Evolutionary conservation across 1,140 invertebrate species (phyloP).

Genomic region (Neoseiulus cucumeris): DNA sequence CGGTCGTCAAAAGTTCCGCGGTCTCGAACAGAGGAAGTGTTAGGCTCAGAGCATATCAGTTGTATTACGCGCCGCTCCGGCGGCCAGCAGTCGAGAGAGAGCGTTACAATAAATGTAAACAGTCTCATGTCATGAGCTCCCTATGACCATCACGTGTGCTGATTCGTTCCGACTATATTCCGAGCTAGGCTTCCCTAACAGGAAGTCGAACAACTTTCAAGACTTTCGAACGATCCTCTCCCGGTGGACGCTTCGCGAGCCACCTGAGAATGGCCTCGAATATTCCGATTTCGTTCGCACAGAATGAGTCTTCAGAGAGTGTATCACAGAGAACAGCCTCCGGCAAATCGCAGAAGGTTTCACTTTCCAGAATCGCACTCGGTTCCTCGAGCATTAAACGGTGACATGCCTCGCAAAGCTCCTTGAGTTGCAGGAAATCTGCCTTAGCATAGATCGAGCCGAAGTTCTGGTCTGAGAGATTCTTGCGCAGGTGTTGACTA

Average conservation of each 20-base stretch:
- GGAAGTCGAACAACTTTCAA: slow-evolving; percentile 47
- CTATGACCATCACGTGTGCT: no score
- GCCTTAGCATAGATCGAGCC: slow-evolving; percentile 82
- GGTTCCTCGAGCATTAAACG: slow-evolving; percentile 70
- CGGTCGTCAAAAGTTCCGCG: slow-evolving; percentile 62
- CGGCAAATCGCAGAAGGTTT: slow-evolving; percentile 62
- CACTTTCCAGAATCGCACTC: slow-evolving; percentile 52
- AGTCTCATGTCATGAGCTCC: no score
- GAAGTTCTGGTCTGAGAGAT: slow-evolving; percentile 64
- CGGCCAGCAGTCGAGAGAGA: no score
- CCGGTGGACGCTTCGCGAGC: slow-evolving; percentile 48
- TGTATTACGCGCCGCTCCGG: no score
- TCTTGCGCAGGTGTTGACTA: slow-evolving; percentile 72
- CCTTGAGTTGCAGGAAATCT: slow-evolving; percentile 43
- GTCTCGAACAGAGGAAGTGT: slow-evolving; percentile 73
- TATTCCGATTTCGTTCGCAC: slow-evolving; percentile 81
- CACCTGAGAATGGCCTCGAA: slow-evolving; percentile 69
- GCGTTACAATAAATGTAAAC: no score
- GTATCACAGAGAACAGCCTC: slow-evolving; percentile 41
- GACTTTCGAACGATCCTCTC: slow-evolving; percentile 17
- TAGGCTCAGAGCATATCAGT: no score
- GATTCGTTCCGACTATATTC: no score
- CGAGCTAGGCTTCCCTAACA: no score
- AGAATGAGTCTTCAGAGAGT: slow-evolving; percentile 77
- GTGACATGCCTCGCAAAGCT: slow-evolving; percentile 40